Evolutionary conservation across 2,888 invertebrate species (phyloP).

Genomic region (Scrobipalpa atriplicella): DNA sequence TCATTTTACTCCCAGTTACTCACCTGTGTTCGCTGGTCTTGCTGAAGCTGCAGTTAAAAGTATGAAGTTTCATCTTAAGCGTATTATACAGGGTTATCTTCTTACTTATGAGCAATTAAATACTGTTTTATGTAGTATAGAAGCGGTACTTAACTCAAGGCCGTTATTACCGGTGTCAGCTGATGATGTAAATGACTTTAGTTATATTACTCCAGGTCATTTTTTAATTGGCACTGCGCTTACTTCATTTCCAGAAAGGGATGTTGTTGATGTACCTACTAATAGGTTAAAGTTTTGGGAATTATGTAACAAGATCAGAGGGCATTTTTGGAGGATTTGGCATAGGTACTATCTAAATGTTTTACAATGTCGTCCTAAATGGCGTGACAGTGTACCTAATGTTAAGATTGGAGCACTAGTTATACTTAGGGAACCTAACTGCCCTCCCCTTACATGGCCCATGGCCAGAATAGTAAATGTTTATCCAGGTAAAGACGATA

Average conservation of each 20-base stretch:
- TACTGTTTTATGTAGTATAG: constrained; percentile 35
- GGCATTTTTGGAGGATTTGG: constrained; percentile 29
- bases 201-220: constrained; percentile 46
- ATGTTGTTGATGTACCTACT: constrained; percentile 2
- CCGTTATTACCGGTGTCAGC: constrained; percentile 41
- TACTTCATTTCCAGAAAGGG: constrained; percentile 20
- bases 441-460: background rate
- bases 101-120: constrained; percentile 34
- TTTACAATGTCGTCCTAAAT: background rate
- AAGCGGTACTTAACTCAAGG: constrained; percentile 43
- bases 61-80: constrained; percentile 31
- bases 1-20: constrained; percentile 33
- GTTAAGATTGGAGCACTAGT: no score
- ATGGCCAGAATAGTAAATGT: no score
- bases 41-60: constrained; percentile 34
- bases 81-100: background rate
- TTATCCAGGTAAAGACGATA: no score
- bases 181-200: constrained; percentile 38
- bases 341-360: background rate
- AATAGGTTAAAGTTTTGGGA: constrained; percentile 26
- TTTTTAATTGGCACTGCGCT: constrained; percentile 45
- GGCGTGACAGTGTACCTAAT: no score
- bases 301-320: constrained; percentile 14
- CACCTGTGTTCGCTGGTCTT: constrained; percentile 34
- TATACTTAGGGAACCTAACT: no score